Evolutionary conservation across 1,140 invertebrate species (phyloP), one percentile per base, ranked within the genome.

Genomic region (Temnothorax longispinosus): DNA sequence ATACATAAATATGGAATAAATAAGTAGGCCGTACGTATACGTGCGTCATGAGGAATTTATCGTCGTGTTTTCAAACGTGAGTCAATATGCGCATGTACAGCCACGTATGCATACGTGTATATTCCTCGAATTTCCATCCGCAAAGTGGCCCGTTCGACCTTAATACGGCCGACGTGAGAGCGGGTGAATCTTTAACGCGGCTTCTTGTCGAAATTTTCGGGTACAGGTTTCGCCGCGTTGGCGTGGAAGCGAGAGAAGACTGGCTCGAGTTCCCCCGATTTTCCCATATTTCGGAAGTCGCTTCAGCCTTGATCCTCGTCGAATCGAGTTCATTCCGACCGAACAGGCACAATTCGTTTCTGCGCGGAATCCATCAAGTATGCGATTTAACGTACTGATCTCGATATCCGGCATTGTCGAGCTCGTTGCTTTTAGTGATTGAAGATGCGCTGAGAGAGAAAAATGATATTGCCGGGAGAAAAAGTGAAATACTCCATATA

Each of bases 121-220:
- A 88, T 86, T 87, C 50, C 65, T 85, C 60, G 90, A 90, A 91
- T 90, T 84, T 88, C 89, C 88, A 90, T 88, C 86, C 89, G 89
- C 75, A 90, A 90, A 90, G 84, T 91, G 87, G 89, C 72, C 77
- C 86, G 89, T 87, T 84, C 87, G 81, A 86, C 87, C 90, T 78
- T 88, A 91, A 90, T 88, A 88, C 84, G 89, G 56, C 82, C 87
- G 82, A 90, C 74, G 87, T 87, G 89, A 85, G 77, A 90, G 62
- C 67, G 86, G 74, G 89, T 90, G 87, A 91, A 91, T 91, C 90
- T 90, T 91, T 90, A 90, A 91, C 78, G 89, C 87, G 87, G 78
- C 77, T 90, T 87, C 90, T 90, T 87, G 87, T 91, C 89, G 87
- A 85, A 90, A 90, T 91, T 88, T 90, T 85, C 75, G 60, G 85